Percentiles rank a stretch among this genome's conserved stretches.
Evolutionary conservation across 2,113 vertebrate genomes (phyloP).

Genomic region (Amblyopsis rosae): DNA sequence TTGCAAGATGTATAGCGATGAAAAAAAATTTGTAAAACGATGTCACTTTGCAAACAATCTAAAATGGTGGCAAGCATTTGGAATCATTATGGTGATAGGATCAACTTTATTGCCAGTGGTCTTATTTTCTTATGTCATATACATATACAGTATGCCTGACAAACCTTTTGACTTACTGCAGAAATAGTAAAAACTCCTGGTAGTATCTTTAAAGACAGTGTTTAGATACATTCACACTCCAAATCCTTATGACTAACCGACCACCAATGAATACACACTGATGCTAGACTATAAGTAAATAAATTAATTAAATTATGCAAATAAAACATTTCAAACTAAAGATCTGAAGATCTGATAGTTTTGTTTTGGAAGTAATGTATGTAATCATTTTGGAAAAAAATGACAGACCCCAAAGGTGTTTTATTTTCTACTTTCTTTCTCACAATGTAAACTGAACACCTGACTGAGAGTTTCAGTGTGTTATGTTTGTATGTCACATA

Average conservation of each 20-base stretch:
- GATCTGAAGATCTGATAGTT: not conserved
- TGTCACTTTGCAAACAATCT: no score
- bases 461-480: slow-evolving; percentile 24
- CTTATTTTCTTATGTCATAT: no score
- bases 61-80: no score
- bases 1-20: no score
- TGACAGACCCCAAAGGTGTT: not conserved
- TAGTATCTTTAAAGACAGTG: no score
- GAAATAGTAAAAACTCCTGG: no score
- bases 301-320: no score
- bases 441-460: slow-evolving; percentile 4
- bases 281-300: no score
- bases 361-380: not conserved
- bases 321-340: not conserved
- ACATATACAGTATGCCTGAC: no score
- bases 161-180: no score
- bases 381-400: not conserved
- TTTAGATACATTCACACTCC: not conserved
- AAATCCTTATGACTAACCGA: not conserved
- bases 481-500: slow-evolving; percentile 51
- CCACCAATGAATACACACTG: not conserved
- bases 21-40: not conserved
- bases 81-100: no score
- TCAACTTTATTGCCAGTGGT: no score
- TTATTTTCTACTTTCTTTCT: not conserved